These are phyloP conservation scores for Atethmia centrago DNA, from an alignment of 2,888 invertebrate species.

Conservation along the genomic window DNA sequence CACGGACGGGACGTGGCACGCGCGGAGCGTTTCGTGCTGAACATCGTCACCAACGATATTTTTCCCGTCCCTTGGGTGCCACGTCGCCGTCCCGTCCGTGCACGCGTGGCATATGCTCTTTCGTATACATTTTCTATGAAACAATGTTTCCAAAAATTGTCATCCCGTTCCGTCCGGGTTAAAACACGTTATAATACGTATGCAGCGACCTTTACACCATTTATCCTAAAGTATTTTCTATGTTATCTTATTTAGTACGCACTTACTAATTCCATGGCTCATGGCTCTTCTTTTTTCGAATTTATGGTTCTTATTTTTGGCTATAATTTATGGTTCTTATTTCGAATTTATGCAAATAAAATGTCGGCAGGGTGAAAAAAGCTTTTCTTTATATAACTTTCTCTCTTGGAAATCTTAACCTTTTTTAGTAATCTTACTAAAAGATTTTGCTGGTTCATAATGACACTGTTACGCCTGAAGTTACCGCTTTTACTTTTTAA, in stretches of 20 bases:
- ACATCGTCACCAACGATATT: neutral
- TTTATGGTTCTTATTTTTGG: neutral
- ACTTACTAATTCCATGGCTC: neutral
- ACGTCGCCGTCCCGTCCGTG: neutral
- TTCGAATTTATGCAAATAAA: too few relatives aligned
- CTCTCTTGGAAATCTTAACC: neutral
- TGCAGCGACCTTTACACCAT: too few relatives aligned
- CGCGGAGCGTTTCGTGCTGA: too few relatives aligned
- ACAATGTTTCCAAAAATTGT: neutral
- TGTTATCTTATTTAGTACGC: neutral
- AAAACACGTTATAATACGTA: too few relatives aligned
- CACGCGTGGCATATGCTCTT: neutral
- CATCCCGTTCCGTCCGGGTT: too few relatives aligned
- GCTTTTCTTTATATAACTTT: neutral
- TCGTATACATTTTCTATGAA: neutral
- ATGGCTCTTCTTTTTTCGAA: neutral
- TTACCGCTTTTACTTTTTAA: neutral
- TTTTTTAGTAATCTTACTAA: slow-evolving; percentile 8
- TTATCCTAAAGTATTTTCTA: neutral
- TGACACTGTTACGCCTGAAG: neutral
- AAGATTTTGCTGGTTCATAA: neutral
- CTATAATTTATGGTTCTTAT: neutral
- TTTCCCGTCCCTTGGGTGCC: neutral
- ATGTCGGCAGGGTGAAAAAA: neutral
- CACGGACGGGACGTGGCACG: too few relatives aligned